Percentiles rank a stretch among this genome's conserved stretches.
These are phyloP conservation scores for Himalopsyche tibetana DNA, from an alignment of 2,888 invertebrate genomes.

Conservation along the genomic window DNA sequence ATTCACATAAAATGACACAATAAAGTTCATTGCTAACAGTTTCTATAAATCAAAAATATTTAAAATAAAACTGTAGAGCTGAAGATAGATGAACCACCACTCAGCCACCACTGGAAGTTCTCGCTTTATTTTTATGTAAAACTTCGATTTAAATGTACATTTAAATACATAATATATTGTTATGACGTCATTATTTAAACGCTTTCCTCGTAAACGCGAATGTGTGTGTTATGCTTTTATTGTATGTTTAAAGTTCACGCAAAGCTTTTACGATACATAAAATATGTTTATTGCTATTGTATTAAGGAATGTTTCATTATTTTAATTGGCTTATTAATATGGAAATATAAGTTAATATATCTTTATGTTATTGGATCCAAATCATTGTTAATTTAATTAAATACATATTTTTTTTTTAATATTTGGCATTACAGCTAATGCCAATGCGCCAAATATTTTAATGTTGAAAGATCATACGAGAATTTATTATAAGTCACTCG, in stretches of 20 bases:
- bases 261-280: background rate
- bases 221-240: conserved; percentile 14
- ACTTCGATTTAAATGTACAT: background rate
- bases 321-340: background rate
- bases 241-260: background rate
- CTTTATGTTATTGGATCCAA: background rate
- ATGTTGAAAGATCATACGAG: too few relatives aligned
- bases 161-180: background rate
- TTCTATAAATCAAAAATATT: too few relatives aligned
- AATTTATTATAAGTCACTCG: too few relatives aligned
- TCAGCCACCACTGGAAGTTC: background rate
- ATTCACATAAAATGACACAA: too few relatives aligned
- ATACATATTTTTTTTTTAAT: too few relatives aligned
- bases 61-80: background rate
- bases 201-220: conserved; percentile 15
- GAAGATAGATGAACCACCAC: background rate
- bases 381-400: too few relatives aligned
- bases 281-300: conserved; percentile 3
- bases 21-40: too few relatives aligned
- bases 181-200: conserved; percentile 21
- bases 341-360: background rate
- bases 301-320: background rate
- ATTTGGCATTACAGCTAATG: too few relatives aligned
- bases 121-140: background rate
- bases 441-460: too few relatives aligned